Conservation (phyloP, 2,888 invertebrate genomes). For the Troglohyphantes excavatus region DNA sequence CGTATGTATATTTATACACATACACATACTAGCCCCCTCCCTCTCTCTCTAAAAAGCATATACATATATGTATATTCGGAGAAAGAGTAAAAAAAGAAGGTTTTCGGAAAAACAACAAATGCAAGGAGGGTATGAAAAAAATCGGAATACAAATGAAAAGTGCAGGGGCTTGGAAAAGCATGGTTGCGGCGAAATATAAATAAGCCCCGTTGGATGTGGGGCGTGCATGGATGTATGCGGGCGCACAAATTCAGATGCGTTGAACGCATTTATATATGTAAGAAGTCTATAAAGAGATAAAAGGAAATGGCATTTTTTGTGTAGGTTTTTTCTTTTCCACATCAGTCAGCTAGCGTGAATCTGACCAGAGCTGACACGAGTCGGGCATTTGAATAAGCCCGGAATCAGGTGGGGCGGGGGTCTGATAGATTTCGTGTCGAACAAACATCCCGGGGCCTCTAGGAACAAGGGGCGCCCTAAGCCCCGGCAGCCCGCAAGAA, state of each 20-base stretch:
- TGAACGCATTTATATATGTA: conserved; percentile 57
- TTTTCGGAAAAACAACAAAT: conserved; percentile 68
- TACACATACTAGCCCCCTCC: conserved; percentile 36
- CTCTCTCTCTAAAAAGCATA: not conserved
- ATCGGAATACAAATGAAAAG: conserved; percentile 73
- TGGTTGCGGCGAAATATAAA: conserved; percentile 70
- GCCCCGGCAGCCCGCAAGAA: conserved; percentile 72
- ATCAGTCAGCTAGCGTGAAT: conserved; percentile 66
- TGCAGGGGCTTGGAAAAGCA: conserved; percentile 57
- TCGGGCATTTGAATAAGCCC: conserved; percentile 79
- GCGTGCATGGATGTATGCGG: conserved; percentile 54
- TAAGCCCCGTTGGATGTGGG: conserved; percentile 41
- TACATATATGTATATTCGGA: conserved; percentile 39
- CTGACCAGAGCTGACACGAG: conserved; percentile 77
- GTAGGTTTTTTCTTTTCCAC: conserved; percentile 57
- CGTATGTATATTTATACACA: conserved; percentile 60
- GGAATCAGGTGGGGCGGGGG: conserved; percentile 36
- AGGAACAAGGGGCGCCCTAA: conserved; percentile 67
- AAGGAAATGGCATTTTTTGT: conserved; percentile 12
- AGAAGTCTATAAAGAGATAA: conserved; percentile 75
- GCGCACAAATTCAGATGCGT: conserved; percentile 26
- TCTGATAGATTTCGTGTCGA: conserved; percentile 78
- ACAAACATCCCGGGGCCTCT: conserved; percentile 75
- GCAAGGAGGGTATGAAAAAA: conserved; percentile 48
- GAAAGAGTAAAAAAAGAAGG: conserved; percentile 26